Evolutionary conservation across 2,797 vertebrate genomes (phyloP), one percentile per base, ranked within the genome.

Genomic region (Sebastes paucispinis): DNA sequence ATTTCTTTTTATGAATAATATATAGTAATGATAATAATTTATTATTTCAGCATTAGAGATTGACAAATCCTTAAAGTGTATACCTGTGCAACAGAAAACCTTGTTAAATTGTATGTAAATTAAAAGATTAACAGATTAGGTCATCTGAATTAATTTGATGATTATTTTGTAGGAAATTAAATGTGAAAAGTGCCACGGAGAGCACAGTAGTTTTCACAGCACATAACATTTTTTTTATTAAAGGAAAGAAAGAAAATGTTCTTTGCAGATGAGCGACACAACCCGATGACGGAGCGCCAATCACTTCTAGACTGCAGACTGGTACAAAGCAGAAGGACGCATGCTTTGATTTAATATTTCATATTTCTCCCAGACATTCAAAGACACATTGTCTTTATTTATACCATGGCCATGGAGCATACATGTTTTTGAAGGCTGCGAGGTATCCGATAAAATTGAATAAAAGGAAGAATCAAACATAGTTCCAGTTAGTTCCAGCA

Each of bases 281-380:
- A 27, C 27, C 2, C 20, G 14, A 50, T 43, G 20, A 63, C 6
- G 12, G 32, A 69, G 11, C 3, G 3, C 34, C 65, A 59, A 64
- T 18, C 18, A 18, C 10, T 68, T 50, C 2, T 2, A 52, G 16
- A 65, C 10, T 67, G 10, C 43, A 52, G 39, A 59, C 54, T 12
- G 29, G 20, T 59, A 34, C 62, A 54, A 34, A 22, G 31, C 29
- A 75, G 63, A 62, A 78, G 73, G 50, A 59, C 8, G 4, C 36
- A 18, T 16, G 18, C 29, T 75, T 79, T 31, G 16, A 74, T 67
- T 79, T 43, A 25, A 36, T 52, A 10, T 75, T 80, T 70, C 7
- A 72, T 62, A 54, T 69, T 52, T 18, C 73, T 52, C 36, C 36
- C 18, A 74, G 47, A 64, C 36, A 20, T 39, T 73, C 14, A 69